phyloP scores from a whole-genome alignment of 1,140 invertebrate genomes.

The Heliothis subflexa region DNA sequence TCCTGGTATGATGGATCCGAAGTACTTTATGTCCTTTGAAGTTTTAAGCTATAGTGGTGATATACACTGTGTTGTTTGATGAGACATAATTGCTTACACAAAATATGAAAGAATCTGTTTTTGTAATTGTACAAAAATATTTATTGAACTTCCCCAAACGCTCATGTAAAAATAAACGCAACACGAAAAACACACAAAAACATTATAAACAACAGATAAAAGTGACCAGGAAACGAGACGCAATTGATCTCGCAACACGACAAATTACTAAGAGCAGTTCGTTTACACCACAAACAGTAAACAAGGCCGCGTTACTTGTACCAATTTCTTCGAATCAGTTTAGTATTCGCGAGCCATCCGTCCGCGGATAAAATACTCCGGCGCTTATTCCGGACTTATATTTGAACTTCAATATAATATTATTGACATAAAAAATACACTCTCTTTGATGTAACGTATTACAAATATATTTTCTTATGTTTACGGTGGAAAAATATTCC shows the following conservation, averaged over 20 bases:
- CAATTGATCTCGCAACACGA: background rate
- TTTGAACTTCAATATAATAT: conserved; percentile 43
- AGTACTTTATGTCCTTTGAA: too few relatives aligned
- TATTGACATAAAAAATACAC: conserved; percentile 42
- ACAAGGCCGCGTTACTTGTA: background rate
- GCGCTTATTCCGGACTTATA: conserved; percentile 33
- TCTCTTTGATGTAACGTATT: conserved; percentile 38
- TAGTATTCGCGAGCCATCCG: conserved; percentile 31
- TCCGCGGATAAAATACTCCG: conserved; percentile 19
- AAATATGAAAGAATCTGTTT: too few relatives aligned
- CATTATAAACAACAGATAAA: too few relatives aligned
- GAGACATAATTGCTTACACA: too few relatives aligned
- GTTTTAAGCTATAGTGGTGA: too few relatives aligned
- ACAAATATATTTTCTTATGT: conserved; percentile 45
- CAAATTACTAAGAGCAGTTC: background rate
- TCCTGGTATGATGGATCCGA: too few relatives aligned
- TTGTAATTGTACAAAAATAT: background rate
- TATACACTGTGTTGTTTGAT: too few relatives aligned
- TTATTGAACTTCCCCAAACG: too few relatives aligned
- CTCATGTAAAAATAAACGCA: too few relatives aligned
- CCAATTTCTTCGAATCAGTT: background rate
- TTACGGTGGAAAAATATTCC: conserved; percentile 29
- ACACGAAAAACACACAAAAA: too few relatives aligned
- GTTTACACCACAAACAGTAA: conserved; percentile 1
- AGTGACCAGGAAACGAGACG: background rate